Evolutionary conservation across 2,888 invertebrate genomes (phyloP), one percentile per base, ranked within the genome.

Genomic region (Drosophila fulvimacula): DNA sequence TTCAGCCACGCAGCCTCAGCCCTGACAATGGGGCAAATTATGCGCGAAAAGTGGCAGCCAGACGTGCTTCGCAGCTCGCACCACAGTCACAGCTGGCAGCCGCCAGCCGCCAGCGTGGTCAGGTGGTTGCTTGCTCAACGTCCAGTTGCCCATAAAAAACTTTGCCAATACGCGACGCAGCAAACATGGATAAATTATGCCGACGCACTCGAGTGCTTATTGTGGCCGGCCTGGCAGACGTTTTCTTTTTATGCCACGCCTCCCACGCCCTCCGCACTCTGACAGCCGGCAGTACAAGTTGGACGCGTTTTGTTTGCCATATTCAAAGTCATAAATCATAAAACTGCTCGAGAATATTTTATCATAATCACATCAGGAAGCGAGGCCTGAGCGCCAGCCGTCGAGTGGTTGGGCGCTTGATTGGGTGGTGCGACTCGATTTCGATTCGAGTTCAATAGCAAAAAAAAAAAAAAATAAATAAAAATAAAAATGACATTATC

Each of bases 311-410:
- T 82, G 88, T 88, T 86, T 78, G 86, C 81, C 86, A 78, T 84
- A 88, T 82, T 82, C 88, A 88, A 79, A 86, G 85, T 88, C 85
- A 86, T 86, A 86, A 86, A 86, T 89, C 89, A 86, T 76, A 85
- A 88, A 89, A 89, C 83, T 73, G 85, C 89, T 86, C 79, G 75
- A 89, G 85, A 88, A 86, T 86, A 86, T 86, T 89, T 86, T 88
- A 86, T 89, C 85, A 86, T 86, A 89, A 86, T 88, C 85, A 85
- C 86, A 86, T 86, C 89, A 85, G 82, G 88, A 89, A 89, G 67
- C 82, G 66, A 65, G 39, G 41, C 41, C 53, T 53, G 39, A 24
- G 36, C 24, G 51, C 36, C 59, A 42, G 58, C 46, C 39, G 21
- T 6, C 52, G 52, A 17, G 55, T 17, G 52, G 24, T 24, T 24